Base-by-base conservation (phyloP, 1,140 invertebrate species). In the Drosophila murphyi region DNA sequence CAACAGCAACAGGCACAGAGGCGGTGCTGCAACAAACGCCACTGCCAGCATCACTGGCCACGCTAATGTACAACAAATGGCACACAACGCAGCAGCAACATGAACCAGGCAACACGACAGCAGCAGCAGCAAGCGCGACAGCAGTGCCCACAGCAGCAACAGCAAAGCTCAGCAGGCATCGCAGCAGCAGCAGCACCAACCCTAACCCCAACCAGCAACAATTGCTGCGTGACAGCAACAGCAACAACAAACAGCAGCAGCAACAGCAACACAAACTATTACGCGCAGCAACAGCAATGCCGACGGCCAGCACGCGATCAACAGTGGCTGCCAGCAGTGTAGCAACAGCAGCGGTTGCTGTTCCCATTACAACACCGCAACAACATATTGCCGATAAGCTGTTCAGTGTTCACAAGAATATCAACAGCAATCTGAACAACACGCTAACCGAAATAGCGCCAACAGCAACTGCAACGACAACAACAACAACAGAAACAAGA, bases 371-470 rank as follows among this genome's bases (percentile, higher is more conserved):
- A 3, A 65, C 81, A 29, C 72, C 70, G 0, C 57, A 79, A 54
- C 86, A 80, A 43, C 68, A 90, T 75, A 68, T 74, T 35, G 63
- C 68, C 47, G 41, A 69, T 57, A 80, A 69, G 35, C 61, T 88
- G 20, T 89, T 83, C 48, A 88, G 83, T 61, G 73, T 88, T 45
- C 56, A 80, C 72, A 89, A 89, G 71, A 89, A 90, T 59, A 90
- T 89, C 37, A 89, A 89, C 12, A 72, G 64, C 48, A 67, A 85
- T 56, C 69, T 82, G 67, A 89, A 80, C 35, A 82, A 86, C 47
- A 82, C 76, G 0, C 63, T 88, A 12, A 72, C 75, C 1, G 82
- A 87, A 35, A 72, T 75, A 5, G 64, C 83, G 41, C 71, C 74
- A 31, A 54, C 72, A 50, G 55, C 70, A 52, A n/a, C 75, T 55